These are phyloP conservation scores for Drosophila ustulata DNA, from an alignment of 2,888 invertebrate genomes.

Conservation along the genomic window DNA sequence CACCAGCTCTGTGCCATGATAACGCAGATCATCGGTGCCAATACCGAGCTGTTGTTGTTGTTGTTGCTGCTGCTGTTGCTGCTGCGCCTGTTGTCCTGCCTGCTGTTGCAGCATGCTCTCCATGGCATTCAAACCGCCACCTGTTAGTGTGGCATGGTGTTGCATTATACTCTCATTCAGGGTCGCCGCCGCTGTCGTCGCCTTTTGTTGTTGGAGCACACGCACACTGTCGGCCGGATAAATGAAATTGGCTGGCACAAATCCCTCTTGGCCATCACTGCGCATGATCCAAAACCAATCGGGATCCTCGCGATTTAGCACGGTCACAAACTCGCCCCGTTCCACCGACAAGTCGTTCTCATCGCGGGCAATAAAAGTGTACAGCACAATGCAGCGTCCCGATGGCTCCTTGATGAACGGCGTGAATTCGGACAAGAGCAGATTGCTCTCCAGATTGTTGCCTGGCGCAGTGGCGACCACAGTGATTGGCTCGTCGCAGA, in stretches of 20 bases:
- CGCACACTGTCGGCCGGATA: constrained; percentile 94
- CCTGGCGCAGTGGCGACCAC: constrained; percentile 55
- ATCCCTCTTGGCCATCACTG: constrained; percentile 97
- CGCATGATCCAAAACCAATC: constrained; percentile 99
- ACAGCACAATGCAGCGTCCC: constrained; percentile 95
- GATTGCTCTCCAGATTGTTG: constrained; percentile 83
- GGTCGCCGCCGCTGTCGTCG: constrained; percentile 39
- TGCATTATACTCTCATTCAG: constrained; percentile 64
- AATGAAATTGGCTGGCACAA: constrained; percentile 97
- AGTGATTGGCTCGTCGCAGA: constrained; percentile 76
- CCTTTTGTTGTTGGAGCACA: constrained; percentile 63
- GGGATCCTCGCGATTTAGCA: constrained; percentile 96
- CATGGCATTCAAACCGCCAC: constrained; percentile 54
- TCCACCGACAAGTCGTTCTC: constrained; percentile 98
- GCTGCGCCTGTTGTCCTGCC: constrained; percentile 56
- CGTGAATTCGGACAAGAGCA: constrained; percentile 87
- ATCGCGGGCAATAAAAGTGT: constrained; percentile 96
- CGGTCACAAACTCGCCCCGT: constrained; percentile 97
- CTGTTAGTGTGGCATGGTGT: constrained; percentile 54
- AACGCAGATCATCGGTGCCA: constrained; percentile 88
- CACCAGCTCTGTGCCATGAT: constrained; percentile 95
- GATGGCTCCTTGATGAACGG: constrained; percentile 93
- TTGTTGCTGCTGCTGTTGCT: constrained; percentile 59
- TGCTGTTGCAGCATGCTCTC: constrained; percentile 63
- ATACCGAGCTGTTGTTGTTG: constrained; percentile 80